phyloP scores from a whole-genome alignment of 2,113 vertebrate genomes.

The Pangasianodon hypophthalmus region DNA sequence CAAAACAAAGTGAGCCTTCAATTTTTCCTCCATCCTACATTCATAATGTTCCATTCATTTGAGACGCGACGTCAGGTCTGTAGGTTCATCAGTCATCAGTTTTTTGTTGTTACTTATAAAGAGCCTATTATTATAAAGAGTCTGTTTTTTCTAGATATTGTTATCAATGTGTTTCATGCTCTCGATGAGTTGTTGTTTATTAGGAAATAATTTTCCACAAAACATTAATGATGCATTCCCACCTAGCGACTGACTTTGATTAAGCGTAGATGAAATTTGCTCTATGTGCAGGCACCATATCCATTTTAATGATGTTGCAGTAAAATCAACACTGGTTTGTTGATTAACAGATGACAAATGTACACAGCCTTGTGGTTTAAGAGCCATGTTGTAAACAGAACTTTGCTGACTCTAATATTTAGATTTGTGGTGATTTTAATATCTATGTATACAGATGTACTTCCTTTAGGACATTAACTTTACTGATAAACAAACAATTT shows the following conservation, averaged over 20 bases:
- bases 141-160: background rate
- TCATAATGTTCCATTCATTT: constrained; percentile 39
- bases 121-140: background rate
- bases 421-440: constrained; percentile 7
- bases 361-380: constrained; percentile 41
- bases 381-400: constrained; percentile 33
- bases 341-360: constrained; percentile 44
- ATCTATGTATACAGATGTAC: background rate
- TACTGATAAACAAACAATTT: background rate
- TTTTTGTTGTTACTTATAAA: constrained; percentile 11
- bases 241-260: constrained; percentile 40
- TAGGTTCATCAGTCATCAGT: background rate
- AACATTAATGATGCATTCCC: constrained; percentile 47
- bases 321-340: constrained; percentile 24
- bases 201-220: constrained; percentile 48
- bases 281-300: constrained; percentile 25
- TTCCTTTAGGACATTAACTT: constrained; percentile 37
- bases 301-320: constrained; percentile 48
- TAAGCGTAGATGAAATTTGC: constrained; percentile 46
- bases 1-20: background rate
- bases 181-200: constrained; percentile 51
- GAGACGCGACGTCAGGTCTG: background rate
- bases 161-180: background rate
- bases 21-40: constrained; percentile 30
- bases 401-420: constrained; percentile 54